A percentile compares a stretch with the other conserved stretches of the same genome.
phyloP scores from a whole-genome alignment of 2,888 invertebrate genomes.

The Meghimatium bilineatum region DNA sequence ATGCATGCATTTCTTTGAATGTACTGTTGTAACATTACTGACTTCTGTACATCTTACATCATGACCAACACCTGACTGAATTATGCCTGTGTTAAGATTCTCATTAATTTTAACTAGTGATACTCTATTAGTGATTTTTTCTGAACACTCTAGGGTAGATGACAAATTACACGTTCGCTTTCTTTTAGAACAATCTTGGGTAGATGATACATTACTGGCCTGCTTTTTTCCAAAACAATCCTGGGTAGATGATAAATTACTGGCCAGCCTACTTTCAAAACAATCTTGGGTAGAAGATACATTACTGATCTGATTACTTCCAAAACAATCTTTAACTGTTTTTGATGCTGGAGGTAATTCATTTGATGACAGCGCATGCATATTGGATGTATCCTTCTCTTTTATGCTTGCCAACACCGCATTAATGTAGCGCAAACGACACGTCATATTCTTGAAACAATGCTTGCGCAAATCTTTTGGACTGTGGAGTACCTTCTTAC shows the following conservation, averaged over 20 bases:
- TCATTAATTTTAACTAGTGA: not conserved
- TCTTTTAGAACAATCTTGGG: too few relatives aligned
- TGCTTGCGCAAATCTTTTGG: constrained; percentile 37
- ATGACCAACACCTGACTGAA: not conserved
- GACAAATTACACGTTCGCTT: too few relatives aligned
- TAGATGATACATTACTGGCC: too few relatives aligned
- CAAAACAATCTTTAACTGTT: not conserved
- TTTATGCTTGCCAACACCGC: constrained; percentile 11
- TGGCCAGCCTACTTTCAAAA: not conserved
- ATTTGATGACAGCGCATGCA: not conserved
- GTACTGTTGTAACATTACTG: not conserved
- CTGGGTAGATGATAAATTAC: constrained; percentile 15
- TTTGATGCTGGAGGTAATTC: not conserved
- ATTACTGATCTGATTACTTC: not conserved
- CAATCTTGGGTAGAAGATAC: constrained; percentile 2
- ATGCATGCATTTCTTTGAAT: not conserved
- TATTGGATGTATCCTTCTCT: not conserved
- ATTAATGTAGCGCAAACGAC: constrained; percentile 38
- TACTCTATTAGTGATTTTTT: too few relatives aligned
- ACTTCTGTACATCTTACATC: too few relatives aligned
- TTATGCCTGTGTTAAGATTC: not conserved
- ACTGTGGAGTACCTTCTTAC: constrained; percentile 8
- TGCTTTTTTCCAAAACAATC: too few relatives aligned
- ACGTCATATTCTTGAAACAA: constrained; percentile 41
- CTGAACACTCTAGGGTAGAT: not conserved